Conservation (phyloP, 1,140 invertebrate species). For the Zaprionus capensis region DNA sequence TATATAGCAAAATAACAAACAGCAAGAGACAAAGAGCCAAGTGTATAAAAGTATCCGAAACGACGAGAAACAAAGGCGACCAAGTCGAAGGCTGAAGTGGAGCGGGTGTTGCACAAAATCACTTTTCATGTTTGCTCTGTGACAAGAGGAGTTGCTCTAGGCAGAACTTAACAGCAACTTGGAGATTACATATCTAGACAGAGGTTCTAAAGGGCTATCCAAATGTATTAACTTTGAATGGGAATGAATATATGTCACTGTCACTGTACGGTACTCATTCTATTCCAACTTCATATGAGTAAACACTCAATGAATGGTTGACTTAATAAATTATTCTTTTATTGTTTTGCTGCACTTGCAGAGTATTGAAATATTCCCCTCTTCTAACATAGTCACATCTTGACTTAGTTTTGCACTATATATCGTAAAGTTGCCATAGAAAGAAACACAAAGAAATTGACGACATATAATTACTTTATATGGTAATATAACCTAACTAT, state of each 20-base stretch:
- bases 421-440: too few species aligned
- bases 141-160: neutral
- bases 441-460: too few species aligned
- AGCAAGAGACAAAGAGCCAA: conserved; percentile 29
- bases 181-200: neutral
- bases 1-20: conserved; percentile 34
- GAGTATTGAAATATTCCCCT: too few species aligned
- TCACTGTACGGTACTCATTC: too few species aligned
- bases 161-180: conserved; percentile 35
- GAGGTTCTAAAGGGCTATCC: neutral
- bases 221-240: neutral
- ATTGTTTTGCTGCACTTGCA: too few species aligned
- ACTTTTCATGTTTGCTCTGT: conserved; percentile 40
- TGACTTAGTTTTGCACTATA: too few species aligned
- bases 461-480: too few species aligned
- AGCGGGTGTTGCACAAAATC: conserved; percentile 48
- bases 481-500: too few species aligned
- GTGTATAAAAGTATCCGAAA: conserved; percentile 36
- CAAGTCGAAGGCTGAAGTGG: conserved; percentile 53
- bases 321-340: neutral
- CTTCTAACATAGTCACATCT: too few species aligned
- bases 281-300: too few species aligned
- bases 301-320: neutral
- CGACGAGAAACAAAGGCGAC: conserved; percentile 35
- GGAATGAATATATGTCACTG: too few species aligned